Conservation (phyloP, 1,140 invertebrate genomes). For the Propsilocerus akamusi region DNA sequence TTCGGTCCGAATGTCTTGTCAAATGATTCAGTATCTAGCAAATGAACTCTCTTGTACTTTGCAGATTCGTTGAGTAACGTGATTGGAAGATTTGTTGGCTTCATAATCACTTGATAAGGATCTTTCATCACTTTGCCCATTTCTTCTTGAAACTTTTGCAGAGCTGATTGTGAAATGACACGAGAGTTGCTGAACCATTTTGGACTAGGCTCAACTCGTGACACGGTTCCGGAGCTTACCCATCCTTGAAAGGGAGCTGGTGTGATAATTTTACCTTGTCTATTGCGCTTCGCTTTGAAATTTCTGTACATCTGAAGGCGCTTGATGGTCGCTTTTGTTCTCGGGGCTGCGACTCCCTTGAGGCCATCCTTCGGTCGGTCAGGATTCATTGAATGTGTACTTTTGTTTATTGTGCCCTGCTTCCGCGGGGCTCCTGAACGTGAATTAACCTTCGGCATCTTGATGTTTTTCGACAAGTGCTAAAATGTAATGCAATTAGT, state of each 20-base stretch:
- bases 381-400: conserved; percentile 76
- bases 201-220: conserved; percentile 89
- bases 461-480: no score
- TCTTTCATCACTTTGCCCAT: conserved; percentile 85
- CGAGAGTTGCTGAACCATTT: conserved; percentile 95
- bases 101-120: conserved; percentile 96
- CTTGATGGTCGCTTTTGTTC: conserved; percentile 88
- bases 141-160: conserved; percentile 96
- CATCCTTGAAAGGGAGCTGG: conserved; percentile 89
- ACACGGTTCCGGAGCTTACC: conserved; percentile 73
- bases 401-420: conserved; percentile 50
- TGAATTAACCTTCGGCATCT: conserved; percentile 53
- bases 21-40: conserved; percentile 91
- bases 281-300: conserved; percentile 86
- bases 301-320: conserved; percentile 95
- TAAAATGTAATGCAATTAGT: neutral
- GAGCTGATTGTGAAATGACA: conserved; percentile 78
- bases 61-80: conserved; percentile 87
- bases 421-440: conserved; percentile 46
- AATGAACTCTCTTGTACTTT: conserved; percentile 78
- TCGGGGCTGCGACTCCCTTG: conserved; percentile 67
- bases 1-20: conserved; percentile 90
- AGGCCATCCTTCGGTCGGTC: conserved; percentile 52
- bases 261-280: conserved; percentile 76
- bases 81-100: conserved; percentile 84